Conservation (phyloP, 2,797 vertebrate genomes). For the Prunella strophiata region DNA sequence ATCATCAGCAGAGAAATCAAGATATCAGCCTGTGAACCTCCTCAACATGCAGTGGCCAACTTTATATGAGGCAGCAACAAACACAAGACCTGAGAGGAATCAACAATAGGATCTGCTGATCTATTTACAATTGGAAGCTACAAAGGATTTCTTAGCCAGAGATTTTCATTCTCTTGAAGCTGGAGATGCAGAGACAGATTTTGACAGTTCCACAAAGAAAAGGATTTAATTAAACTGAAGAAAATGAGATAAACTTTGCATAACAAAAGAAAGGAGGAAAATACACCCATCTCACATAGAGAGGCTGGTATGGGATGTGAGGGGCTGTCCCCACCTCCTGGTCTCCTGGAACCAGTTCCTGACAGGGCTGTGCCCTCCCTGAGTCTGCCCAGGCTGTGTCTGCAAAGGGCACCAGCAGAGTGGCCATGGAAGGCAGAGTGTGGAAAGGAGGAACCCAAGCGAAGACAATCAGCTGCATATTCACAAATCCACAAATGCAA, state of each 20-base stretch:
- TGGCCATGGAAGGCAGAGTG: background rate
- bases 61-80: background rate
- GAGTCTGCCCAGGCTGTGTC: background rate
- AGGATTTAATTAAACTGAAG: constrained; percentile 58
- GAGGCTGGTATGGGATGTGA: background rate
- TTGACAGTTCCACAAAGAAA: constrained; percentile 35
- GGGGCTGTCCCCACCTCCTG: background rate
- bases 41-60: background rate
- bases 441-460: background rate
- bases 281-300: background rate
- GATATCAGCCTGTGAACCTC: background rate
- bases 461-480: background rate
- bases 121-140: background rate
- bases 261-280: constrained; percentile 24
- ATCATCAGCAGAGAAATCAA: constrained; percentile 49
- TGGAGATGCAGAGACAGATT: constrained; percentile 32
- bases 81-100: constrained; percentile 13
- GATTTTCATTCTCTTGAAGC: constrained; percentile 42
- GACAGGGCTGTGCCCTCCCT: background rate
- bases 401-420: background rate
- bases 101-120: background rate
- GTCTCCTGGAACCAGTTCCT: background rate
- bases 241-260: constrained; percentile 57
- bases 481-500: background rate
- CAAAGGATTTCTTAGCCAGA: constrained; percentile 13